A percentile compares a stretch with the other conserved stretches of the same genome.
Evolutionary conservation across 1,140 invertebrate species (phyloP).

Genomic region (Halyomorpha halys): DNA sequence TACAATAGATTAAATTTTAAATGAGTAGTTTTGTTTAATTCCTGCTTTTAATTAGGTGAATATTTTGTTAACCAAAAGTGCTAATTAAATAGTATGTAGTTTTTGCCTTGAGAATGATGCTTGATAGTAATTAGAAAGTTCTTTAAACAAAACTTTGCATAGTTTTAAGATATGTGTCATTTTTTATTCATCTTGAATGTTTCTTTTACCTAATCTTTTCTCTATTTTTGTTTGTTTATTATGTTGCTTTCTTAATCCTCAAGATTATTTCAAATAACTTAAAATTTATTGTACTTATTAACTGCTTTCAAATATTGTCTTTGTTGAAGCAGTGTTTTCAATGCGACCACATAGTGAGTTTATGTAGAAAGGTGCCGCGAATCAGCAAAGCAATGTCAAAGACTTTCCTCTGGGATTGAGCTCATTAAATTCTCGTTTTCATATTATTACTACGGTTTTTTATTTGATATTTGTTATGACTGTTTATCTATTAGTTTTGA

Average conservation of each 20-base stretch:
- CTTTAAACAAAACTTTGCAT: slow-evolving; percentile 19
- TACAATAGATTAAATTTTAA: slow-evolving; percentile 10
- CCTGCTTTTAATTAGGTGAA: slow-evolving; percentile 15
- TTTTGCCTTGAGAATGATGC: slow-evolving; percentile 27
- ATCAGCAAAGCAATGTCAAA: slow-evolving; percentile 35
- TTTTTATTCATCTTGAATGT: slow-evolving; percentile 11
- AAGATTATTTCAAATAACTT: slow-evolving; percentile 6
- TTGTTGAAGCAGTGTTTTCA: slow-evolving; percentile 21
- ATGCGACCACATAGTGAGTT: slow-evolving; percentile 30
- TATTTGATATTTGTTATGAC: too few relatives aligned
- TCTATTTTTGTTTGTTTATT: slow-evolving; percentile 7
- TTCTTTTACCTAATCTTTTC: slow-evolving; percentile 13
- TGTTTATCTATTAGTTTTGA: neutral
- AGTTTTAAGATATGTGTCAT: slow-evolving; percentile 15
- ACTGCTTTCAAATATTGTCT: slow-evolving; percentile 25
- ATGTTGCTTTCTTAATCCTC: slow-evolving; percentile 21
- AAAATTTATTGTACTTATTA: slow-evolving; percentile 18
- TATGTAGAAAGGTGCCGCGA: slow-evolving; percentile 18
- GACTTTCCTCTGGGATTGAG: slow-evolving; percentile 13
- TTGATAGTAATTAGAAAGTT: slow-evolving; percentile 24
- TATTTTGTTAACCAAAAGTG: slow-evolving; percentile 13
- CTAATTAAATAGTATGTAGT: slow-evolving; percentile 20
- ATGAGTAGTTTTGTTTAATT: slow-evolving; percentile 16
- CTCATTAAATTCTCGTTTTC: neutral
- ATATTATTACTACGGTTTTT: too few relatives aligned